Percentiles rank a stretch among this genome's conserved stretches.
These are phyloP conservation scores for Pseudopipra pipra DNA, from an alignment of 2,113 vertebrate species.

Conservation along the genomic window DNA sequence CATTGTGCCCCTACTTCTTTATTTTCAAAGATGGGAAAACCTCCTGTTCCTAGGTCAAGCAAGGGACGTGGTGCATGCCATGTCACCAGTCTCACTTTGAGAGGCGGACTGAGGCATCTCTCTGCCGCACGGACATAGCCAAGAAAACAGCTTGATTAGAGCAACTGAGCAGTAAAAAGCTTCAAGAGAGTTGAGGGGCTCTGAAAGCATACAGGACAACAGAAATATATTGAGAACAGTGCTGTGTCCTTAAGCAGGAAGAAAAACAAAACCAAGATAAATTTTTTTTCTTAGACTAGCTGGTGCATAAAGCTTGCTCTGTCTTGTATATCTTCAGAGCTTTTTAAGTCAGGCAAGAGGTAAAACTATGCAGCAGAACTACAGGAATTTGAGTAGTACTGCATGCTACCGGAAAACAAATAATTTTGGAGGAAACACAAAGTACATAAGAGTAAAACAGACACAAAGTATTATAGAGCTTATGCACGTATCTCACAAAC, in stretches of 20 bases:
- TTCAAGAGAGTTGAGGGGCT: neutral
- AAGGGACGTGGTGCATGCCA: neutral
- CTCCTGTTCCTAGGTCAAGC: neutral
- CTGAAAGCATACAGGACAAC: neutral
- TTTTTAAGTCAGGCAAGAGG: neutral
- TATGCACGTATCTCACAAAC: neutral
- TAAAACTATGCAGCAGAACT: neutral
- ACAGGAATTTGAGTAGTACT: neutral
- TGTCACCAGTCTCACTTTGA: neutral
- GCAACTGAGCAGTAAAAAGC: neutral
- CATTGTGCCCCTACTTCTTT: fast-evolving
- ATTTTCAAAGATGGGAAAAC: neutral
- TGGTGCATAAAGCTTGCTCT: neutral
- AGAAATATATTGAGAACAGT: neutral
- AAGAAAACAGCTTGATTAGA: neutral
- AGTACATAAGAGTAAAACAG: neutral
- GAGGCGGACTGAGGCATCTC: neutral
- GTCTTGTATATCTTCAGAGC: neutral
- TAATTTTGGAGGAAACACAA: neutral
- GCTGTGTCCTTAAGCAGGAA: neutral
- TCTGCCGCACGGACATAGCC: neutral
- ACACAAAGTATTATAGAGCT: neutral
- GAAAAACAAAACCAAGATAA: neutral
- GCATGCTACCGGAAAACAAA: fast-evolving
- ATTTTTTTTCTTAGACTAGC: neutral